phyloP scores from a whole-genome alignment of 2,113 vertebrate genomes.

The Grallaria varia region DNA sequence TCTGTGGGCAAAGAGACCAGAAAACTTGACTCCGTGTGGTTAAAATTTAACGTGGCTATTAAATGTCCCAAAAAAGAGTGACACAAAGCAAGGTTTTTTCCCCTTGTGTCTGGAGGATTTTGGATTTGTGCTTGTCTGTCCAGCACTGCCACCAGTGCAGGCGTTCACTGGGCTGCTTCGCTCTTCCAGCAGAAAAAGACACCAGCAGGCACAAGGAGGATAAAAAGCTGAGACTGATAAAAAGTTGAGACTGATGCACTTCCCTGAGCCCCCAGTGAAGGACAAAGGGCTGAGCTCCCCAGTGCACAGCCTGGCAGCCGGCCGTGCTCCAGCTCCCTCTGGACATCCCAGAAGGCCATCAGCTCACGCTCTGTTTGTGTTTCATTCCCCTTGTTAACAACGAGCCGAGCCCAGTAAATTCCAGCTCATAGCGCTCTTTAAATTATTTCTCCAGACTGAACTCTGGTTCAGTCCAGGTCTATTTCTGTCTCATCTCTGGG shows the following conservation, averaged over 20 bases:
- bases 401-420: not conserved
- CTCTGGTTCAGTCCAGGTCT: slow-evolving; percentile 21
- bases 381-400: slow-evolving; percentile 49
- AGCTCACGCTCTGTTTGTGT: slow-evolving; percentile 5
- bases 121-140: not conserved
- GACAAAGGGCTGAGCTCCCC: not conserved
- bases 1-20: not conserved
- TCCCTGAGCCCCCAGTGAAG: not conserved
- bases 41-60: not conserved
- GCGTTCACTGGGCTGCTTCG: not conserved
- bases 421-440: not conserved
- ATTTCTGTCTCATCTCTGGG: slow-evolving; percentile 38
- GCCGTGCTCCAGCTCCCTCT: too few species aligned
- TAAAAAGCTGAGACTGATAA: not conserved
- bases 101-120: too few species aligned
- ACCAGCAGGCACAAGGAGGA: not conserved
- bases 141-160: not conserved
- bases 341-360: slow-evolving; percentile 18
- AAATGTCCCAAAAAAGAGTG: not conserved
- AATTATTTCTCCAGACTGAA: slow-evolving; percentile 36
- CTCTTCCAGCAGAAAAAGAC: not conserved
- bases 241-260: not conserved
- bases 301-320: too few species aligned
- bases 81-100: not conserved
- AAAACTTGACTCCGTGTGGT: not conserved